Conservation (phyloP, 2,113 vertebrate species). For the Eolophus roseicapilla region DNA sequence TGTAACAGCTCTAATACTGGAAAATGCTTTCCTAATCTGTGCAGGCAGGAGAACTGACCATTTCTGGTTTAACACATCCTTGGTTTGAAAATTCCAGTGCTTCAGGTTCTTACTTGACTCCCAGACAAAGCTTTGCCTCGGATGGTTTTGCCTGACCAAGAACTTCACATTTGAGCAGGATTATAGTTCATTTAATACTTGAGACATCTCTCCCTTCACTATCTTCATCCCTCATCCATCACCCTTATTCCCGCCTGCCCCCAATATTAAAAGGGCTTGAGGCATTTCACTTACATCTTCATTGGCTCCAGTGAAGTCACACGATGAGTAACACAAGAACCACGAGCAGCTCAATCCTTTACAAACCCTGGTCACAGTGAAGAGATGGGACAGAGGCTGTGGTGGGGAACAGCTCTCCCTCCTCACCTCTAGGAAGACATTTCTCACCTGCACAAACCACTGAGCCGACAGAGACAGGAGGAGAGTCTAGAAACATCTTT, state of each 20-base stretch:
- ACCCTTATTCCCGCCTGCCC: not conserved
- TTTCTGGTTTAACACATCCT: fast-evolving
- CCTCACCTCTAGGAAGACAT: not conserved
- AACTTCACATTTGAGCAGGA: not conserved
- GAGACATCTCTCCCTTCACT: not conserved
- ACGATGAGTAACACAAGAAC: not conserved
- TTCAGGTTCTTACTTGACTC: not conserved
- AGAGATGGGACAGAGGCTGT: not conserved
- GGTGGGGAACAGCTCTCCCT: not conserved
- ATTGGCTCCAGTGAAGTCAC: not conserved
- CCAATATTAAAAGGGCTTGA: not conserved
- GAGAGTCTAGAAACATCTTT: not conserved
- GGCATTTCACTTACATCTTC: not conserved
- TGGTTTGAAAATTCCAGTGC: not conserved
- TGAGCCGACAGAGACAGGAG: not conserved
- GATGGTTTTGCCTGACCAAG: not conserved
- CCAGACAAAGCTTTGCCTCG: not conserved
- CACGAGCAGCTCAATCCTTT: not conserved
- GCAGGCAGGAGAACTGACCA: not conserved
- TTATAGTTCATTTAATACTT: not conserved
- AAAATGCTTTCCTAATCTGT: not conserved
- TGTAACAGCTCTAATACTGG: not conserved
- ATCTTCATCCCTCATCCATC: not conserved
- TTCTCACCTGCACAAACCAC: not conserved
- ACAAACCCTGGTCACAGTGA: fast-evolving